Evolutionary conservation across 2,113 vertebrate species (phyloP).

Genomic region (Fulmarus glacialis): DNA sequence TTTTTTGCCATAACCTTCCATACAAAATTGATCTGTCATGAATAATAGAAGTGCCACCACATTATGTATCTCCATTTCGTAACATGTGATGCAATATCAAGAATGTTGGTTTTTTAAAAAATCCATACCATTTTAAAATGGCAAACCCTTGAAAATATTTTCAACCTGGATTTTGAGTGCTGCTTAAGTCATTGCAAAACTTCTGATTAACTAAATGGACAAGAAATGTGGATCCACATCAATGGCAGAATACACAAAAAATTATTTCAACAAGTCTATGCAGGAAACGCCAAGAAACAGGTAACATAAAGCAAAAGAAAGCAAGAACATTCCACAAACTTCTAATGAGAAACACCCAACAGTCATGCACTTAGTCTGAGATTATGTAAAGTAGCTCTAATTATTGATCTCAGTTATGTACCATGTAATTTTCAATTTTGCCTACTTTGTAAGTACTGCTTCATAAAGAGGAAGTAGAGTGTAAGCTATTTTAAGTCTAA

Average conservation of each 20-base stretch:
- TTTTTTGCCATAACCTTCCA: slow-evolving; percentile 64
- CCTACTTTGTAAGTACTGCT: neutral
- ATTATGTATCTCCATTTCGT: slow-evolving; percentile 49
- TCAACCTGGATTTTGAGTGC: neutral
- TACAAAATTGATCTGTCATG: slow-evolving; percentile 63
- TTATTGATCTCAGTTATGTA: neutral
- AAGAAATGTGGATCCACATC: neutral
- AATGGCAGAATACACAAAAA: neutral
- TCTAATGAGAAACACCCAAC: neutral
- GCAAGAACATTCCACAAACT: neutral
- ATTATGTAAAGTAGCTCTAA: slow-evolving; percentile 23
- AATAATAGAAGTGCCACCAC: slow-evolving; percentile 36
- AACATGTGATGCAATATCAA: slow-evolving; percentile 19
- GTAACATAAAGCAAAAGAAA: neutral
- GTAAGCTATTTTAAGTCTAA: neutral
- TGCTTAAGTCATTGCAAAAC: neutral
- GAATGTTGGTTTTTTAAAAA: slow-evolving; percentile 33
- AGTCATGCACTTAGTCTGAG: neutral
- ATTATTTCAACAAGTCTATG: neutral
- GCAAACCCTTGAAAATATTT: neutral
- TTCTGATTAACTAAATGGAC: neutral
- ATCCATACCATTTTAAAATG: neutral
- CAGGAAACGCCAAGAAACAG: neutral
- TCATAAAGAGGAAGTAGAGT: neutral
- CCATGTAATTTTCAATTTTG: neutral